Evolutionary conservation across 2,113 vertebrate species (phyloP), one percentile per base, ranked within the genome.

Genomic region (Corythornis madagascariensis): DNA sequence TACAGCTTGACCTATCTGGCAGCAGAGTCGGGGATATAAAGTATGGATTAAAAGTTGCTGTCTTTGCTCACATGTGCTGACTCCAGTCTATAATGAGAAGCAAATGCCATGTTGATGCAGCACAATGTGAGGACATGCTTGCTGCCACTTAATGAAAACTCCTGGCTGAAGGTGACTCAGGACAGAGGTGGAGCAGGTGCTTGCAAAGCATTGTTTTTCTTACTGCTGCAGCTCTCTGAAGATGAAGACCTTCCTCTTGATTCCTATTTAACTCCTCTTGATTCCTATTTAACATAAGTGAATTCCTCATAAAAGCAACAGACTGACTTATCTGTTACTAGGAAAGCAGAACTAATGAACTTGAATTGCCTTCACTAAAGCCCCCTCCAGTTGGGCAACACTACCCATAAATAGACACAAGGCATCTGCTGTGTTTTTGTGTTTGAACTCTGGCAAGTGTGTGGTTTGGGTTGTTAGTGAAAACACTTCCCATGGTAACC

Each of bases 311-410:
- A 20, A 88, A 76, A 83, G 84, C 87, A 91, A 4, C 47, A 93
- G 50, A 4, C 60, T 91, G 89, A 85, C 79, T 89, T 91, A 92
- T 63, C 92, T 95, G 43, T 91, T 88, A 69, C 72, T 80, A 86
- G 80, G 90, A 90, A 95, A 96, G 93, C 95, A 95, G 95, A 95
- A 94, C 85, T 90, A 81, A 75, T 75, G 83, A 95, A 83, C 83
- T 75, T 64, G 61, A 90, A 92, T 90, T 88, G 86, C 67, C 71
- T 85, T 74, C 12, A 16, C 75, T 70, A 56, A 78, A 87, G 52
- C 72, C 67, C 70, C 67, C 45, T 86, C 83, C 40, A 29, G 67
- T 45, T 94, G 84, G 83, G 90, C 79, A 90, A 88, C 20, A 3
- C 33, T 29, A 6, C 52, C 82, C n/a, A 2, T 47, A 85, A 92